Base-by-base conservation (phyloP, 2,797 vertebrate species). In the Lepidocolaptes lacrymiger region DNA sequence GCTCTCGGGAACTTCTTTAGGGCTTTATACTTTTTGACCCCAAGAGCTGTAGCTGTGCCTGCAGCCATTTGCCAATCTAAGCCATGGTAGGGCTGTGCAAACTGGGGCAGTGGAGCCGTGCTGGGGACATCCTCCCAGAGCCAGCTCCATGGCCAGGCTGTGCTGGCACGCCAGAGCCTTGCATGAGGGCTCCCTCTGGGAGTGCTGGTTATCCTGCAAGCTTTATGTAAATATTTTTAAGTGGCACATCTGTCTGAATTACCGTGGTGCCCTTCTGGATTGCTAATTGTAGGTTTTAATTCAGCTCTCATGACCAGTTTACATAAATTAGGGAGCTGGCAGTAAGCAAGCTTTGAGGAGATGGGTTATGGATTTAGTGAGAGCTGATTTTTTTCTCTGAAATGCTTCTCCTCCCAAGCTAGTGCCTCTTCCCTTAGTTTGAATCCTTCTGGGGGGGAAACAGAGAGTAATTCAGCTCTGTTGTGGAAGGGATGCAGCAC, bases 241-340 rank as follows among this genome's bases (percentile, higher is more conserved):
- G 96, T 91, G 93, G 95, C 97, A 97, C 97, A 97, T 97, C 97
- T 96, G 86, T 92, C 93, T 97, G 97, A 97, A 95, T 97, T 97
- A 98, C 75, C 88, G 85, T 91, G 32, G 2, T 95, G 96, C 95
- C 96, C 96, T 97, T 95, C 93, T 89, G 97, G 96, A 97, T 97
- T 97, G 97, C 97, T 96, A 97, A 96, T 97, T 96, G 10, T 96
- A 88, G 92, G 95, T 96, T 97, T 98, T 98, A 97, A 98, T 98
- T 98, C 97, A 97, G 96, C 88, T 88, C 92, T 96, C 95, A 96
- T 85, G 84, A 97, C 58, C 52, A 63, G 97, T 97, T 98, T 98
- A 96, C 97, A 97, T 97, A 97, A 98, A 98, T 97, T 97, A 97
- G 90, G 91, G 82, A 92, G 91, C 89, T 96, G 91, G 93, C 92